phyloP scores from a whole-genome alignment of 1,140 invertebrate species.

The Drosophila melanica region DNA sequence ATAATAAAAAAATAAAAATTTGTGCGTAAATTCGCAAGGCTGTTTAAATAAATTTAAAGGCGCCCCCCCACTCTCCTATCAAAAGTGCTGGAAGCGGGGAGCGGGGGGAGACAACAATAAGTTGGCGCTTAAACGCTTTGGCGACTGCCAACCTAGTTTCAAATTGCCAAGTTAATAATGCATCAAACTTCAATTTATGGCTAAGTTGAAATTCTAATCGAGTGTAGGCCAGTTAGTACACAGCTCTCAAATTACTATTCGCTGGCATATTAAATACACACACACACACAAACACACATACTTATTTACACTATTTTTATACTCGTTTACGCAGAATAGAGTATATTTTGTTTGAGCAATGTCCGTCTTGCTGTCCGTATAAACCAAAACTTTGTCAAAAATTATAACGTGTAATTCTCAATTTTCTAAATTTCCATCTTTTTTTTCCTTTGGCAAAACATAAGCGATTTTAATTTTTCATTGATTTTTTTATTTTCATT shows the following conservation, averaged over 20 bases:
- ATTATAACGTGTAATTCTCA: too few species aligned
- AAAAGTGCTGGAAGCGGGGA: neutral
- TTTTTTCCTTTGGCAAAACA: too few species aligned
- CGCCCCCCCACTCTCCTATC: neutral
- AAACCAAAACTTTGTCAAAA: neutral
- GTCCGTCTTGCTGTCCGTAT: too few species aligned
- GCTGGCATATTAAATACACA: constrained; percentile 59
- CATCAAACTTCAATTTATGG: constrained; percentile 57
- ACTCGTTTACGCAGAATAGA: too few species aligned
- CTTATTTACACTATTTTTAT: constrained; percentile 1
- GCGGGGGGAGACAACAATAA: constrained; percentile 25
- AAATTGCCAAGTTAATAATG: constrained; percentile 46
- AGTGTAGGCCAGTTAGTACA: constrained; percentile 41
- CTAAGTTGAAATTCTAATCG: constrained; percentile 71
- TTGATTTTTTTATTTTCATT: too few species aligned
- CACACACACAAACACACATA: neutral
- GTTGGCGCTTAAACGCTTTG: constrained; percentile 5
- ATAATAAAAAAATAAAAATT: constrained; percentile 29
- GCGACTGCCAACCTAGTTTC: constrained; percentile 62
- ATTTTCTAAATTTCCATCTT: neutral
- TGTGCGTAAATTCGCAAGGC: constrained; percentile 50
- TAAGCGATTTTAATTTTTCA: too few species aligned
- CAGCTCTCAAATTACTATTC: constrained; percentile 68
- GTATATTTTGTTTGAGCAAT: too few species aligned
- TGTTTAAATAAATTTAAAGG: constrained; percentile 2